Percentiles rank a stretch among this genome's conserved stretches.
These are phyloP conservation scores for Phainopepla nitens DNA, from an alignment of 2,113 vertebrate genomes.

Conservation along the genomic window DNA sequence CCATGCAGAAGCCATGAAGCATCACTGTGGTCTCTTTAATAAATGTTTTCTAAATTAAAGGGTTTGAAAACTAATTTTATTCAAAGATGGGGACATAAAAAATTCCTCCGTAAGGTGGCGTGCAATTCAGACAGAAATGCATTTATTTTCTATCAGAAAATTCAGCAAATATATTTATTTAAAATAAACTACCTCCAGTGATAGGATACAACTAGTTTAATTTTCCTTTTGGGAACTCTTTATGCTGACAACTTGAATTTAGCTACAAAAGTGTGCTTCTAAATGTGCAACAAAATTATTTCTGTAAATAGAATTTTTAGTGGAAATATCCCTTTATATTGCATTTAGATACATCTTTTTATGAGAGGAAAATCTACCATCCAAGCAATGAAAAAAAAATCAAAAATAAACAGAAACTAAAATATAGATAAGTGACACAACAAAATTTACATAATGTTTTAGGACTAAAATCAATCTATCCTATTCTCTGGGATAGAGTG, in stretches of 20 bases:
- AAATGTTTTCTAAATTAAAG: background rate
- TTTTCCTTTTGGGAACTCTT: background rate
- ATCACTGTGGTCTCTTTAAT: background rate
- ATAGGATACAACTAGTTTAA: background rate
- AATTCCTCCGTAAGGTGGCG: background rate
- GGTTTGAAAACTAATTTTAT: background rate
- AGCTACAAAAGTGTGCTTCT: background rate
- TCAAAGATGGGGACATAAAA: background rate
- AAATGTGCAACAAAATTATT: background rate
- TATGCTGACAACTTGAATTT: background rate
- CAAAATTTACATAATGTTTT: background rate
- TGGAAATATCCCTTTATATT: background rate
- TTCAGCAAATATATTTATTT: background rate
- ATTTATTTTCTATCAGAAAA: background rate
- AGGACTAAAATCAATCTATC: background rate
- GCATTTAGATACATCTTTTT: accelerated
- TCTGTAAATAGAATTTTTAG: background rate
- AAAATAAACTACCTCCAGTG: background rate
- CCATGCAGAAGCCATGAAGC: background rate
- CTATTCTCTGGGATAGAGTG: background rate
- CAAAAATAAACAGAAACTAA: background rate
- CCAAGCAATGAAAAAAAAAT: background rate
- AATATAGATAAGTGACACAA: background rate
- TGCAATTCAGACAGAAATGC: background rate
- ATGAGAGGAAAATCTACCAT: background rate